phyloP scores from a whole-genome alignment of 2,113 vertebrate species.

The Geothlypis trichas region DNA sequence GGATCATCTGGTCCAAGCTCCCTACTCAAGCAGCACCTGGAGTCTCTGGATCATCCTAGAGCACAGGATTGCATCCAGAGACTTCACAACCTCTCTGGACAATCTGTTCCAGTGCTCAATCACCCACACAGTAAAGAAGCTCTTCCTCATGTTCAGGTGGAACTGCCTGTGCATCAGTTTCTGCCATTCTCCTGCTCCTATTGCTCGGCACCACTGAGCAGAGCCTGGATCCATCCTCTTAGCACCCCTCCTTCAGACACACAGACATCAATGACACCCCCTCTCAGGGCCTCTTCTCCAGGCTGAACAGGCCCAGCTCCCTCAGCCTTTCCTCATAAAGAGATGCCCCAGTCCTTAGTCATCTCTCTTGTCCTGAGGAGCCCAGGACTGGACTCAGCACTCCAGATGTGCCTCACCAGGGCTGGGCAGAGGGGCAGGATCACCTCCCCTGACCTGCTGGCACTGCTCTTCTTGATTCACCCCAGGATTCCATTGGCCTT shows the following conservation, averaged over 20 bases:
- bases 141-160: background rate
- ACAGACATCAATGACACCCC: background rate
- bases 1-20: background rate
- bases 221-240: background rate
- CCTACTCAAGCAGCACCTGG: background rate
- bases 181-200: background rate
- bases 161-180: background rate
- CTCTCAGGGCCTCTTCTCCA: background rate
- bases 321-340: background rate
- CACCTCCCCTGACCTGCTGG: background rate
- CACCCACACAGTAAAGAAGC: background rate
- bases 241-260: background rate
- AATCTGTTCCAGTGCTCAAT: background rate
- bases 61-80: background rate
- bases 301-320: background rate
- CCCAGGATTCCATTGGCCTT: background rate
- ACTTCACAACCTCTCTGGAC: background rate
- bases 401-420: background rate
- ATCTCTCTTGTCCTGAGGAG: background rate
- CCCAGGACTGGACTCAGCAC: background rate
- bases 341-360: background rate
- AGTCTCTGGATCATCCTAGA: background rate
- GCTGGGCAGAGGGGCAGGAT: background rate
- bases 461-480: accelerated
- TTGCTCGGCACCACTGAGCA: accelerated